phyloP scores from a whole-genome alignment of 2,888 invertebrate genomes.

The Polylopha cassiicola region DNA sequence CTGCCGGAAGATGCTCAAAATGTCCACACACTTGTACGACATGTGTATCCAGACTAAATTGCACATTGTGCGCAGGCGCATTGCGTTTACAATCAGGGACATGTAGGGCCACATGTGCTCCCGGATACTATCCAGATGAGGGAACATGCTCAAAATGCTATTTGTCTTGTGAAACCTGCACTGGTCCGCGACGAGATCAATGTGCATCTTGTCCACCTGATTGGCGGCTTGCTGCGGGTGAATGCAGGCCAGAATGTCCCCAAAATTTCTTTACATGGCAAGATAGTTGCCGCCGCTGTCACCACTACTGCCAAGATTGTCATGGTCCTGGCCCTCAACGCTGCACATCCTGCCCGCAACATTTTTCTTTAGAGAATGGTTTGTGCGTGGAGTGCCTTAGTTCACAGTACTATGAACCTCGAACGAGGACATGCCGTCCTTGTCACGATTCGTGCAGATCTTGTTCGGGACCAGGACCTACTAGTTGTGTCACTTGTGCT shows the following conservation, averaged over 20 bases:
- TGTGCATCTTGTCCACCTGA: conserved; percentile 89
- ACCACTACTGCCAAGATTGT: conserved; percentile 92
- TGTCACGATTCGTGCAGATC: conserved; percentile 84
- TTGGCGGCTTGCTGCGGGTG: conserved; percentile 89
- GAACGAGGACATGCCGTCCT: conserved; percentile 82
- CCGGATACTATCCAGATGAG: conserved; percentile 90
- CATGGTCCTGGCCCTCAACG: conserved; percentile 87
- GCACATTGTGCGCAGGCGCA: conserved; percentile 86
- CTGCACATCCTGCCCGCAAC: conserved; percentile 84
- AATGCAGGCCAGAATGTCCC: conserved; percentile 90
- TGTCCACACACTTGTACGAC: conserved; percentile 88
- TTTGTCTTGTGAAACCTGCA: conserved; percentile 89
- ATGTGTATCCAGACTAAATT: conserved; percentile 87
- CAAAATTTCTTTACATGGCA: conserved; percentile 89
- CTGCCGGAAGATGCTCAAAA: conserved; percentile 83
- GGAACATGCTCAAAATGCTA: conserved; percentile 90
- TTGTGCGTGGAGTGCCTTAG: conserved; percentile 85
- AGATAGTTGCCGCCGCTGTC: conserved; percentile 91
- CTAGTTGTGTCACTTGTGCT: conserved; percentile 83
- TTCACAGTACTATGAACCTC: conserved; percentile 84
- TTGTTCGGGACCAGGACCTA: conserved; percentile 84
- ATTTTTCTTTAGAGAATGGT: conserved; percentile 83
- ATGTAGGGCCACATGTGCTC: conserved; percentile 87
- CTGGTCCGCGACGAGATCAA: conserved; percentile 89
- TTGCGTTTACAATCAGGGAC: conserved; percentile 89